Base-by-base conservation (phyloP, 1,140 invertebrate genomes). In the Zelostemma sp. region DNA sequence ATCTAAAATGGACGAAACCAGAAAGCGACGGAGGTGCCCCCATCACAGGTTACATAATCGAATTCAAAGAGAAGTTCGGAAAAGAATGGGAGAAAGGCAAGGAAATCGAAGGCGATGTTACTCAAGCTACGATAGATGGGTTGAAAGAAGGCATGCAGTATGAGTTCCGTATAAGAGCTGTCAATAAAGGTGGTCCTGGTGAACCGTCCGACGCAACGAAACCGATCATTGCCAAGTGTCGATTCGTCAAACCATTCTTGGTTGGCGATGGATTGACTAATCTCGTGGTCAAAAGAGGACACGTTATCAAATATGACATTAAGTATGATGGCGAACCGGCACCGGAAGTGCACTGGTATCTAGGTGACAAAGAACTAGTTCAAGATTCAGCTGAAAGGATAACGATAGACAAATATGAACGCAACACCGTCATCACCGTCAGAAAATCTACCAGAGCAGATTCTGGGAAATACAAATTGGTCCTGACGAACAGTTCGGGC, bases 141-240 rank as follows among this genome's bases (percentile, higher is more conserved):
- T 87, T 99, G 8, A 96, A 97, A 79, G 97, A 99, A 89, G 96
- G 96, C 14, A 91, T 91, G 53, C 94, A 96, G 66, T 99, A 99
- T 75, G 96, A 99, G 86, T 99, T 99, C 86, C 89, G 98, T 67
- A 92, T 99, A 38, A 90, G 94, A 68, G 98, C 98, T 50, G 91
- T 98, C 48, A 99, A 99, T 86, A 97, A 96, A 81, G 97, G 93
- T 53, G 97, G 97, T 46, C 95, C 95, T 78, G 95, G 97, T 78
- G 94, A 95, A 87, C 95, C 96, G 3, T 97, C 95, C 75, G 94
- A 98, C 64, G 90, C 93, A 31, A 98, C 97, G 9, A 97, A 98
- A 82, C 93, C 97, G 43, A 95, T 98, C 63, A 93, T 97, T 75
- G 96, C 97, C 48, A 99, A 99, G 86, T 95, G 94, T 69, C 88